Evolutionary conservation across 2,113 vertebrate species (phyloP).

Genomic region (Sapajus apella): DNA sequence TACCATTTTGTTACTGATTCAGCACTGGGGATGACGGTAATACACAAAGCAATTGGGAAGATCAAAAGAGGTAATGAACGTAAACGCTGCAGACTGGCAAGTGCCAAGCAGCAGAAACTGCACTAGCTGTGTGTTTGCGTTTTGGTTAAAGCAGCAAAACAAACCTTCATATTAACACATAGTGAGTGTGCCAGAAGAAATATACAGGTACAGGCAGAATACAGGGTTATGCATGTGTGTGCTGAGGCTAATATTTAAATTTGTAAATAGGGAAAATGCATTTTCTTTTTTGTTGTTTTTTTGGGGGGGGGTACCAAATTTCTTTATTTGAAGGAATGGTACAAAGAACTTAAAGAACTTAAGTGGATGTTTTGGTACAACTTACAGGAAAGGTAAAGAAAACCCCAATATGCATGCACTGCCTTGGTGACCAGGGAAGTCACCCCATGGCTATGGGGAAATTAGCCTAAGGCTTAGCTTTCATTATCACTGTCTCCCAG

Average conservation of each 20-base stretch:
- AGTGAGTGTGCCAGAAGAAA: background rate
- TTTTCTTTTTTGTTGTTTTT: background rate
- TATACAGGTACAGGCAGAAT: background rate
- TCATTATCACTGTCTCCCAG: too few relatives aligned
- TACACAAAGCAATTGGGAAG: background rate
- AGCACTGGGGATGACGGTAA: background rate
- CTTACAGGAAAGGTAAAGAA: too few relatives aligned
- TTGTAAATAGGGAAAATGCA: background rate
- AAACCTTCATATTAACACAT: background rate
- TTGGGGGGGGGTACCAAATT: too few relatives aligned
- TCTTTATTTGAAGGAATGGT: too few relatives aligned
- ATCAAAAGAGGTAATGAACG: background rate
- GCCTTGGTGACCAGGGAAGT: too few relatives aligned
- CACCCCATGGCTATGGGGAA: too few relatives aligned
- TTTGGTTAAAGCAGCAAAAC: background rate
- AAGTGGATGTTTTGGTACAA: too few relatives aligned
- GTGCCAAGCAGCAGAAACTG: background rate
- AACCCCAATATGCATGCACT: too few relatives aligned
- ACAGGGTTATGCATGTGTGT: background rate
- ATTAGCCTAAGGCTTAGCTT: too few relatives aligned
- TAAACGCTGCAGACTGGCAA: background rate
- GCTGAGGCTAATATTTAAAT: background rate
- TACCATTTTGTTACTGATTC: background rate
- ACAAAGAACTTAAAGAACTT: too few relatives aligned
- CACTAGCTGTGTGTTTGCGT: background rate